Evolutionary conservation across 1,140 invertebrate species (phyloP), one percentile per base, ranked within the genome.

Genomic region (Pollicipes pollicipes): DNA sequence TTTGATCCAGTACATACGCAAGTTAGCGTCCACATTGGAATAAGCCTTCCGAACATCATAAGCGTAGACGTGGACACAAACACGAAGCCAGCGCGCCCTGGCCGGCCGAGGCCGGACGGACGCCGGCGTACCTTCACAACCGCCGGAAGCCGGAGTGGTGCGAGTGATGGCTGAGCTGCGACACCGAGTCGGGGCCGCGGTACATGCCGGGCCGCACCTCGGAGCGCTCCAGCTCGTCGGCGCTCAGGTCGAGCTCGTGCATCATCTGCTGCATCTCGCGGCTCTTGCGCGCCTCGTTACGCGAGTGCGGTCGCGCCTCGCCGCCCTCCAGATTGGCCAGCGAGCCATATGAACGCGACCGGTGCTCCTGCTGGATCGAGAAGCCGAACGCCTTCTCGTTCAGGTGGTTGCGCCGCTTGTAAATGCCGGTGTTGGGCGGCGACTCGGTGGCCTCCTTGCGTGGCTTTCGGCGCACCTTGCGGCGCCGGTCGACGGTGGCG

Each of bases 331-430:
- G 80, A 76, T 91, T 94, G 30, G 92, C 90, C 76, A 95, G 80
- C 68, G 90, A 92, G 68, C 91, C 91, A 79, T 93, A 91, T 73
- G 91, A 94, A 66, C 92, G 83, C 76, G 91, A 93, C 68, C 91
- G 84, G 78, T 95, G 91, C 78, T 95, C 92, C 77, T 95, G 91
- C 68, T 92, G 83, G 76, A 96, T 96, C 69, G 91, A 94, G 80
- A 95, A 94, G 24, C 90, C 93, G 78, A 96, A 96, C 27, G 93
- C 93, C 68, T 92, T 81, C 78, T 96, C 93, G 78, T 96, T 96
- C 70, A 96, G 79, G 77, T 95, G 92, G 0, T 92, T 92, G 76
- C 94, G 93, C 76, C 91, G 88, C n/a, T 29, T 27, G 78, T 95
- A 94, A 72, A 92, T 91, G 17, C 89, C 89, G 0, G 91, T 92